Base-by-base conservation (phyloP, 1,140 invertebrate species). In the Fopius arisanus region DNA sequence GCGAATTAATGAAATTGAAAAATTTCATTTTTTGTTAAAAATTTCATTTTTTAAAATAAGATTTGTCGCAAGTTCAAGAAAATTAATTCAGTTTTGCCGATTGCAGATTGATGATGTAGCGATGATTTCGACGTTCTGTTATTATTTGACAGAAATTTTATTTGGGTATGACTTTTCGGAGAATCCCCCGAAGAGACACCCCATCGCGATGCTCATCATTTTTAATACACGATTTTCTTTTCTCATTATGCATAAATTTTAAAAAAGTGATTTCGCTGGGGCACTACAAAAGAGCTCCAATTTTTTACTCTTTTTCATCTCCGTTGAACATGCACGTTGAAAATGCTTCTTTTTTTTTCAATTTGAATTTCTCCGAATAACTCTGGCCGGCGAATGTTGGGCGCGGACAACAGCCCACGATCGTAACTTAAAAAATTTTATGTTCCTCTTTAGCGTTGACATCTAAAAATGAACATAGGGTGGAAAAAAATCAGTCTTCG, bases 381-480 rank as follows among this genome's bases (percentile, higher is more conserved):
- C 54, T 59, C 54, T 28, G 26, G 23, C 14, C 14, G 43, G 43
- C 5, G 33, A n/a, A 16, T 43, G 43, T 2, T 7, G 19, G 54
- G 54, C 23, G 21, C 54, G 26, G 21, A 59, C 54, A 59, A 59
- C 23, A 59, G 19, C 21, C 3, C 23, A 59, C 21, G 54, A 59
- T 26, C 54, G 23, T 59, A 59, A 59, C 10, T 59, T 59, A 59
- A 59, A 59, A 59, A 28, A 26, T 59, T 59, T 59, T 59, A 59
- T 59, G 54, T 26, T 26, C 54, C 43, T 26, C 26, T 28, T 59
- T 26, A 59, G 54, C 54, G 23, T 59, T 21, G 19, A 59, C 19
- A 59, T 59, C 19, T 28, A 26, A 59, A 28, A 59, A 23, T 28
- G 54, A 59, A 28, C 7, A 26, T 9, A 59, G 54, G 19, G 6